Base-by-base conservation (phyloP, 1,140 invertebrate genomes). In the Pemphigus obesinymphae region DNA sequence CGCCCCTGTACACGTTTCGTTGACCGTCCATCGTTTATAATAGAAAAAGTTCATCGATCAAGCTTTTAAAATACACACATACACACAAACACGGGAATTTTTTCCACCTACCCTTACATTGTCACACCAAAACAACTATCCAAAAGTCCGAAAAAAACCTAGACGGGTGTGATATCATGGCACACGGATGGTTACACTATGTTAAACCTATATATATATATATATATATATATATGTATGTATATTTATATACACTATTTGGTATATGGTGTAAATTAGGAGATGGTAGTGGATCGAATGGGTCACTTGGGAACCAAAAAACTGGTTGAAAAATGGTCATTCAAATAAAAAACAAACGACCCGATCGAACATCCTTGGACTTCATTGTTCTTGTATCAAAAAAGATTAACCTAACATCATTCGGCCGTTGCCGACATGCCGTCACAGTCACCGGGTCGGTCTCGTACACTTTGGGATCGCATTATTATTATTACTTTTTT, bases 1-100 rank as follows among this genome's bases (percentile, higher is more conserved):
- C 58, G 5, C 7, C 17, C 61, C 10, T 20, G 26, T 26, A 78
- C 75, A 58, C n/a, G 50, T 78, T 55, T 76, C 23, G 6, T 31
- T 58, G 29, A 63, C 53, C 76, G 37, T 29, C 40, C 34, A n/a
- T 58, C 73, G 73, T 78, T 58, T 45, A 45, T 78, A 78, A 78
- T 78, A 78, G 73, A 78, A 78, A 78, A 78, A 78, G 73, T 78
- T 78, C 73, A 78, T 78, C 50, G 50, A 78, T 78, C 73, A 45
- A 40, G 50, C 50, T 37, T 75, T 75, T 75, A 75, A 75, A 34
- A 75, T 17, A 53, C 40, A 26, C 23, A 11, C 40, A 45, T 23
- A 45, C 55, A 17, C 61, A 40, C 13, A 11, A 37, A 17, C 20
- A 43, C 68, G 10, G 3, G 13, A 45, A 45, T 13, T 45, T 13